Base-by-base conservation (phyloP, 2,888 invertebrate species). In the Chouioia cunea region DNA sequence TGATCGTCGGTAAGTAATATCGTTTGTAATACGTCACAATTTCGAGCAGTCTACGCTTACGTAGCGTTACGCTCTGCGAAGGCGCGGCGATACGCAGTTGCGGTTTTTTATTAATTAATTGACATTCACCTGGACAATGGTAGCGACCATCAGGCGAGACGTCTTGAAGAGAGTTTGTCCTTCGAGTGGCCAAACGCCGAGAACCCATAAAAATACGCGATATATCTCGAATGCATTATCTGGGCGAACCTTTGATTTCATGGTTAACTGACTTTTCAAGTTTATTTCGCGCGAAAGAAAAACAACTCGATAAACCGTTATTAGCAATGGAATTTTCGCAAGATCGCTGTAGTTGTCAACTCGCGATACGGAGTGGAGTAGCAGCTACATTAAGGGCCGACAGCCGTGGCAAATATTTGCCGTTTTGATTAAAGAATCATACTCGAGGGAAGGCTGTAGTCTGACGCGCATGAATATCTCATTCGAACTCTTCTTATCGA, bases 181-280 rank as follows among this genome's bases (percentile, higher is more conserved):
- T 18, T 73, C 73, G 15, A 73, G 20, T 2, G 73, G 70, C 73
- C 73, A 73, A 43, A 60, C 56, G 0, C 73, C 73, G 18, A 73
- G 27, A 15, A 63, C 15, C 67, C 70, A 67, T 1, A 73, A 36
- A 10, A 67, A 65, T 4, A 8, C 2, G 2, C 60, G 65, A 46
- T 73, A 70, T 1, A 70, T 10, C 3, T 15, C 18, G 18, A 73
- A 73, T 8, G 67, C 66, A 52, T 69, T 36, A 3, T 64, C 67
- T n/a, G 14, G 56, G 2, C 64, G 43, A 6, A 43, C 14, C 16
- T 44, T 53, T 22, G 6, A 8, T 1, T 16, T 18, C 48, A 60
- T 70, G 4, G 43, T 47, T 0, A 16, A 50, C 18, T 8, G 50
- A n/a, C 1, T 16, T 18, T 43, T 12, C 6, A 52, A n/a, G 8